Evolutionary conservation across 2,797 vertebrate species (phyloP), one percentile per base, ranked within the genome.

Genomic region (Cetoscarus ocellatus): DNA sequence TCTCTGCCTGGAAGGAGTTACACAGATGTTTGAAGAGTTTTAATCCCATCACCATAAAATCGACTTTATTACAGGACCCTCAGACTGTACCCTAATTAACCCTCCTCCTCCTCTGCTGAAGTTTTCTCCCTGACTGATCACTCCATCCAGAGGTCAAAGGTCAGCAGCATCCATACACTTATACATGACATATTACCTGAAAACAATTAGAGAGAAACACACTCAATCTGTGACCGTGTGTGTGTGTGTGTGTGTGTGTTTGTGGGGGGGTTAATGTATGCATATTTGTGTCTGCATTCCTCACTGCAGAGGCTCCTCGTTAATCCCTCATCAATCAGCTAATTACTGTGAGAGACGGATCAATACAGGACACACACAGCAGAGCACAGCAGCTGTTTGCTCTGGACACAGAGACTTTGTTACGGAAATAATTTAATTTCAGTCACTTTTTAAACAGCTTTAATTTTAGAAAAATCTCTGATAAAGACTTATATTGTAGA

Each of bases 101-200:
- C 17, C 11, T 52, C 49, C 18, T 13, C 19, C 49, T 51, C 14
- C 3, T 17, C 38, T 52, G 35, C 77, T 48, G 45, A 51, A 61
- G 74, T 85, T 73, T 87, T 88, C 80, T 66, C 70, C 78, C 56
- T 82, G 75, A 56, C 73, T 85, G 83, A 52, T 58, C 75, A 17
- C 45, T 67, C 34, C 53, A 62, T 19, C 63, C 70, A 40, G 56
- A 74, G 74, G 77, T 77, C 86, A 84, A 54, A 89, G 82, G 66
- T 81, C 81, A 61, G 70, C 54, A 36, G 65, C 77, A 67, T 68
- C 65, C 65, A 3, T 14, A 49, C 68, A 47, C 79, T 84, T n/a
- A 87, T 87, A 86, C 75, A 78, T 86, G 79, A 90, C 61, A 0
- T 35, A 85, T 84, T 82, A 85, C 42, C 75, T 4, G 34, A 62